These are phyloP conservation scores for Jacana jacana DNA, from an alignment of 2,113 vertebrate species.

Conservation along the genomic window DNA sequence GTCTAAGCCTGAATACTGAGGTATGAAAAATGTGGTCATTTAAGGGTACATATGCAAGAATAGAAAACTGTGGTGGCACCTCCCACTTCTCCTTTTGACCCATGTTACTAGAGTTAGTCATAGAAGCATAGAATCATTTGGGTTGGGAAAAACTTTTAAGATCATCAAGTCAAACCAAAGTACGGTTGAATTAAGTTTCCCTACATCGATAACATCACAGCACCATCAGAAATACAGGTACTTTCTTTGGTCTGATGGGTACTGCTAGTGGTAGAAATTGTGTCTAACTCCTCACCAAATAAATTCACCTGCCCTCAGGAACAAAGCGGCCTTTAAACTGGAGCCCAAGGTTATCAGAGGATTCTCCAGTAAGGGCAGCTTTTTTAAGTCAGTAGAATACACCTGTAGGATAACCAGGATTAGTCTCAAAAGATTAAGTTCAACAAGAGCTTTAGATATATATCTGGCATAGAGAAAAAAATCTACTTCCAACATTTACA, in stretches of 20 bases:
- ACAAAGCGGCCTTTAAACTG: background rate
- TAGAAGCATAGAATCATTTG: background rate
- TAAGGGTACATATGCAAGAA: background rate
- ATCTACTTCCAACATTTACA: background rate
- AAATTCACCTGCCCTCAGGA: background rate
- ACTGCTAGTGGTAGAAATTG: background rate
- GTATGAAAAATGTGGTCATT: background rate
- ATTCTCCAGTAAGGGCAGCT: background rate
- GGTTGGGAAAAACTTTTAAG: background rate
- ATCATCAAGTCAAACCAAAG: background rate
- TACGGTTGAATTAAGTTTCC: background rate
- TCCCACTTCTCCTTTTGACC: background rate
- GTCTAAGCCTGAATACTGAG: background rate
- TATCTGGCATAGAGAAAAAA: background rate
- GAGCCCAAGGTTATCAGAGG: background rate
- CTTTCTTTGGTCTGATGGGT: background rate
- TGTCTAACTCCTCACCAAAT: background rate
- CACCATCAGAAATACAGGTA: background rate
- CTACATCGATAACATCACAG: background rate
- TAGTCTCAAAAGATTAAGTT: background rate
- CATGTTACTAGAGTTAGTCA: background rate
- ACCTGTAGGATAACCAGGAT: background rate
- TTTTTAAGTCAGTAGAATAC: background rate
- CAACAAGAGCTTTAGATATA: background rate
- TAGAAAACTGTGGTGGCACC: background rate